A percentile compares a stretch with the other conserved stretches of the same genome.
phyloP scores from a whole-genome alignment of 2,888 invertebrate species.

The Meteorus cinctellus region DNA sequence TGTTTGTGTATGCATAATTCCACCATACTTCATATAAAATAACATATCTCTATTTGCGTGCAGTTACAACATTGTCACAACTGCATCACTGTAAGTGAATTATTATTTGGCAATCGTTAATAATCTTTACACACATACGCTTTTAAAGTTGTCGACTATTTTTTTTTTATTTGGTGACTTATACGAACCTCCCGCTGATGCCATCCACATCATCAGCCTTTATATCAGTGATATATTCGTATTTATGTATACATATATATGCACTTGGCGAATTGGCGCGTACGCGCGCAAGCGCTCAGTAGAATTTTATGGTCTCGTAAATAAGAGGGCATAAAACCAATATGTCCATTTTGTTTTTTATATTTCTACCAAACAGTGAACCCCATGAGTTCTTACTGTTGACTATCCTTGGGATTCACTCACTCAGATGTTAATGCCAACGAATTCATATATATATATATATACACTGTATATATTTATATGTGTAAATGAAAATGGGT shows the following conservation, averaged over 20 bases:
- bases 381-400: slow-evolving; percentile 22
- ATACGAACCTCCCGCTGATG: not conserved
- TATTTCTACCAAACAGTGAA: slow-evolving; percentile 47
- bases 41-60: not conserved
- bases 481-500: too few species aligned
- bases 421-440: not conserved
- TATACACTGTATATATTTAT: not conserved
- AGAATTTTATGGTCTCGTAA: slow-evolving; percentile 68
- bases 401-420: not conserved
- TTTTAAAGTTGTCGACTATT: not conserved
- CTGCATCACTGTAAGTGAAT: not conserved
- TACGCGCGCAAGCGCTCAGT: slow-evolving; percentile 31
- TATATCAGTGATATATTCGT: not conserved
- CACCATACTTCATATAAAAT: not conserved
- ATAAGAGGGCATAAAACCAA: slow-evolving; percentile 68
- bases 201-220: not conserved
- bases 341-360: slow-evolving; percentile 59
- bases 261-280: slow-evolving; percentile 57
- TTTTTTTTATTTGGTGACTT: slow-evolving; percentile 4
- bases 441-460: not conserved
- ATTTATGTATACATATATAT: slow-evolving; percentile 25
- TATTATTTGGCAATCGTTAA: slow-evolving; percentile 4
- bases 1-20: not conserved
- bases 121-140: not conserved
- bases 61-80: not conserved